phyloP scores from a whole-genome alignment of 2,888 invertebrate genomes.

The Artemia sinica region DNA sequence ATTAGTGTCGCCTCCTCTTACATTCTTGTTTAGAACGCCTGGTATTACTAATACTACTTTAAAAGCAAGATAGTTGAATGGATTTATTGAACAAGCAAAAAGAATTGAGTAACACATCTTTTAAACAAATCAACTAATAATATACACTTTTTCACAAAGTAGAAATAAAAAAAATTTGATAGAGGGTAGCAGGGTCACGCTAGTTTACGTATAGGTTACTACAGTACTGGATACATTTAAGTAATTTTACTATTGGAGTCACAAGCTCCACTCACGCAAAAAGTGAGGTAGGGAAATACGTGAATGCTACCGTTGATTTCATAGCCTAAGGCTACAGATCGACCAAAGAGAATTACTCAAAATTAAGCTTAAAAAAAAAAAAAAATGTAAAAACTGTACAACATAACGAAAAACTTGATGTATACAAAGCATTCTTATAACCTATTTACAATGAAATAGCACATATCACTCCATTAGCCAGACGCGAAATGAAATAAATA shows the following conservation, averaged over 20 bases:
- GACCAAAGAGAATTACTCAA: not conserved
- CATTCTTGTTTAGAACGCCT: too few species aligned
- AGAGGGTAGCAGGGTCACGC: not conserved
- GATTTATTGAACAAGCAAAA: conserved; percentile 14
- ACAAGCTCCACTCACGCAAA: not conserved
- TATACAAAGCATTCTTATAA: conserved; percentile 10
- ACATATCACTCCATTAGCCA: not conserved
- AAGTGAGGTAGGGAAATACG: not conserved
- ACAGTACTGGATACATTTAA: too few species aligned
- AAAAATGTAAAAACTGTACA: conserved; percentile 5
- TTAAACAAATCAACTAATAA: conserved; percentile 2
- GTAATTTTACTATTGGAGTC: too few species aligned
- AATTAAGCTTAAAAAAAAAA: conserved; percentile 5
- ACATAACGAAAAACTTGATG: not conserved
- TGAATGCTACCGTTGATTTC: not conserved
- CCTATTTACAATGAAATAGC: conserved; percentile 9
- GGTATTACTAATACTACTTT: too few species aligned
- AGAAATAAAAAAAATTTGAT: not conserved
- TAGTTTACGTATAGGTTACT: not conserved
- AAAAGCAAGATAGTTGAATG: not conserved
- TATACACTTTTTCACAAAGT: not conserved
- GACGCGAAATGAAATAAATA: too few species aligned
- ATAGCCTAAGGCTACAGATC: not conserved
- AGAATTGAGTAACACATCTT: not conserved
- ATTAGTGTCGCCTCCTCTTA: too few species aligned